These are phyloP conservation scores for Desmodus rotundus DNA, from an alignment of 2,113 vertebrate genomes.

Conservation along the genomic window DNA sequence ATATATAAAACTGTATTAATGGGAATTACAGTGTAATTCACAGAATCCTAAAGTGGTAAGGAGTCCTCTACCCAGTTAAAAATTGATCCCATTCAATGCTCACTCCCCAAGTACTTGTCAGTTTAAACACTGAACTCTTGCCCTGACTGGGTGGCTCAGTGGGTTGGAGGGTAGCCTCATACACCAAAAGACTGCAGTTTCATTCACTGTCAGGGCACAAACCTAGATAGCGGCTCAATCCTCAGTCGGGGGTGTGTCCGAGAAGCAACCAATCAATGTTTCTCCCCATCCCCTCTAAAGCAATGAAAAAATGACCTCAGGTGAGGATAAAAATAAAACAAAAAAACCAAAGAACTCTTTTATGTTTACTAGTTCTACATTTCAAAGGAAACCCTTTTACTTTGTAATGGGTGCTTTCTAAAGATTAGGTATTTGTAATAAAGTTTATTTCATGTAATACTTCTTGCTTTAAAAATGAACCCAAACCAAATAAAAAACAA, in stretches of 20 bases:
- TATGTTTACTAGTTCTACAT: background rate
- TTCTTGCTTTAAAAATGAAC: constrained; percentile 5
- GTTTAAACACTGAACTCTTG: background rate
- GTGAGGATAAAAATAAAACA: too few species aligned
- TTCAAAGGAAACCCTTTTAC: background rate
- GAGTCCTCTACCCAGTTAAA: background rate
- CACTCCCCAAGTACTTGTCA: background rate
- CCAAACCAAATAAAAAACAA: background rate
- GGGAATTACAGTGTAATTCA: background rate
- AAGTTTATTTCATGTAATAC: background rate
- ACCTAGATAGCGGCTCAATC: too few species aligned
- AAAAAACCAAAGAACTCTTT: background rate
- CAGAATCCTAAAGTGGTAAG: background rate
- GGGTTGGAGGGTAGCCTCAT: too few species aligned
- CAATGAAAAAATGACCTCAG: too few species aligned
- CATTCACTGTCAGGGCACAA: background rate
- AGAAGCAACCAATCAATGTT: too few species aligned
- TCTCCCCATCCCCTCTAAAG: too few species aligned
- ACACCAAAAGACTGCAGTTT: too few species aligned
- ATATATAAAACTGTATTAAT: background rate
- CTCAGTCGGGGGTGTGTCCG: too few species aligned
- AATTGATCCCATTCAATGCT: background rate
- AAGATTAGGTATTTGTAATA: background rate
- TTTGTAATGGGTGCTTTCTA: constrained; percentile 8
- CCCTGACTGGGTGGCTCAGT: too few species aligned